Percentiles rank a stretch among this genome's conserved stretches.
Conservation (phyloP, 2,797 vertebrate genomes). For the Lophius americanus region DNA sequence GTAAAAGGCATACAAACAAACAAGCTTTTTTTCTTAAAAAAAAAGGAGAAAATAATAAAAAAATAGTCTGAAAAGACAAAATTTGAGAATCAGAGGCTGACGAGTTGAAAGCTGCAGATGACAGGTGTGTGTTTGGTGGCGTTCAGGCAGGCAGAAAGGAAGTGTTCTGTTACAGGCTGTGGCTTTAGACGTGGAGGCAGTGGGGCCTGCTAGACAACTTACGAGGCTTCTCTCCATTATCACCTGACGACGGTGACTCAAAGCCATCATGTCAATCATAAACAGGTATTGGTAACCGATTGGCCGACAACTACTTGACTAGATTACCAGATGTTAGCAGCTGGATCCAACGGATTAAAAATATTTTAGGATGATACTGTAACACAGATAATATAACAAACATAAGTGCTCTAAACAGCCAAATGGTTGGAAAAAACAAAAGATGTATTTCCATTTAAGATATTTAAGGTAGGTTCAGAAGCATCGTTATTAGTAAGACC, state of each 20-base stretch:
- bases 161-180: conserved; percentile 65
- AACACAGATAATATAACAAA: conserved; percentile 36
- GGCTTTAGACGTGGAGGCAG: conserved; percentile 71
- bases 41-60: conserved; percentile 60
- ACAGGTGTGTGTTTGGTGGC: conserved; percentile 57
- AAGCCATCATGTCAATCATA: conserved; percentile 41
- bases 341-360: conserved; percentile 25
- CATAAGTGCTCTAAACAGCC: conserved; percentile 64
- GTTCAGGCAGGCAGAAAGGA: conserved; percentile 56
- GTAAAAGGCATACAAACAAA: conserved; percentile 78
- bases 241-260: conserved; percentile 31
- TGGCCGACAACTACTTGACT: conserved; percentile 33
- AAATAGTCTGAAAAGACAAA: conserved; percentile 43
- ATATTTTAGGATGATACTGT: conserved; percentile 33
- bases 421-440: conserved; percentile 59
- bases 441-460: conserved; percentile 46
- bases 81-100: conserved; percentile 53
- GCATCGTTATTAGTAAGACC: conserved; percentile 32
- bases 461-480: conserved; percentile 33
- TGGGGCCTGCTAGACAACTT: conserved; percentile 55
- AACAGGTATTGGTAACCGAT: conserved; percentile 31
- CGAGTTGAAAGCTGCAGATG: conserved; percentile 50
- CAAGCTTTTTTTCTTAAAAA: conserved; percentile 64
- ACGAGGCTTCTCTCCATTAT: conserved; percentile 58
- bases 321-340: conserved; percentile 26